Conservation (phyloP, 2,888 invertebrate genomes). For the Lithophane leautieri region DNA sequence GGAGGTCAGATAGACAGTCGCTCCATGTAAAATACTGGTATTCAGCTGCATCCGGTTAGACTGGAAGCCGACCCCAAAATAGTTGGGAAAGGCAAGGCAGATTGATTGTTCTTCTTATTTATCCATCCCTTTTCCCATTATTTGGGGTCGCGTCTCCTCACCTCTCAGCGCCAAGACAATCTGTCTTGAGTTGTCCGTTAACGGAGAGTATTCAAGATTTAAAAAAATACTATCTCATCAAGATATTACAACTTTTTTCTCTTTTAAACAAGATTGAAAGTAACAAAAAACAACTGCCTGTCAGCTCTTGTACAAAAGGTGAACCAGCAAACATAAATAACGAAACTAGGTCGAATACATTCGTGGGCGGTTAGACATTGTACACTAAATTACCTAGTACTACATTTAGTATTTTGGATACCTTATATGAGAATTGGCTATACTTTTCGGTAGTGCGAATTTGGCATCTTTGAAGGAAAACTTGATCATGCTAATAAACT, state of each 20-base stretch:
- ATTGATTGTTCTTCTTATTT: not conserved
- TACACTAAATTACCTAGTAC: not conserved
- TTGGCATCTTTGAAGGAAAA: conserved; percentile 17
- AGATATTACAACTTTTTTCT: not conserved
- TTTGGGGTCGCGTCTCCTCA: not conserved
- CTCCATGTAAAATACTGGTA: too few species aligned
- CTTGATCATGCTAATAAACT: not conserved
- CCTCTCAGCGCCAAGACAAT: not conserved
- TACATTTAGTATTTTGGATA: conserved; percentile 17
- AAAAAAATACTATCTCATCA: not conserved
- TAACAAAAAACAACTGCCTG: not conserved
- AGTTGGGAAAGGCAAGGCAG: too few species aligned
- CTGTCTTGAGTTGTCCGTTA: not conserved
- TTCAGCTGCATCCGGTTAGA: too few species aligned
- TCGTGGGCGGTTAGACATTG: conserved; percentile 31
- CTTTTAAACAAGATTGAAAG: not conserved
- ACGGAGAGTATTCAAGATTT: not conserved
- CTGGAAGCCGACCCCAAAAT: too few species aligned
- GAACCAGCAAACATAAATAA: conserved; percentile 9
- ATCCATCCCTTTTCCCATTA: not conserved
- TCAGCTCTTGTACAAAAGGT: conserved; percentile 15
- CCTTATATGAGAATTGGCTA: conserved; percentile 7
- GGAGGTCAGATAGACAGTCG: too few species aligned
- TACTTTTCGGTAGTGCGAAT: not conserved
- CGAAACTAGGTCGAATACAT: conserved; percentile 28